Conservation (phyloP, 2,113 vertebrate genomes). For the Symphodus melops region DNA sequence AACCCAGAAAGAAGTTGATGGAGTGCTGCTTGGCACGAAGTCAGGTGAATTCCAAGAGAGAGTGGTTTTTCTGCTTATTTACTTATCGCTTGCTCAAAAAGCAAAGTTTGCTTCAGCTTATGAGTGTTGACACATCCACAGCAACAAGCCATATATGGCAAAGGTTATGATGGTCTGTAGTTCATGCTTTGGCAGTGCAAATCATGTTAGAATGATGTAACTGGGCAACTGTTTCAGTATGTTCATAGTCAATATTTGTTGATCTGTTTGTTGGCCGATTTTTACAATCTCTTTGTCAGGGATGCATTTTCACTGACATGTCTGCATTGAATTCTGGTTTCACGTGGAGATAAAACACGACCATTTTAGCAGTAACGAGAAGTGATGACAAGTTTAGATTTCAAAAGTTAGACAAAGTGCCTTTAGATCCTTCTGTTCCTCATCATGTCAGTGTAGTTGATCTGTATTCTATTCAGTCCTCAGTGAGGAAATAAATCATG, state of each 20-base stretch:
- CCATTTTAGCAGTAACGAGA: not conserved
- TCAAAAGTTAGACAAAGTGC: conserved; percentile 65
- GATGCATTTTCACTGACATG: not conserved
- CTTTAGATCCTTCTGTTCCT: conserved; percentile 52
- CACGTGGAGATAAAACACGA: conserved; percentile 5
- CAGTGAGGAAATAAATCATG: conserved; percentile 68
- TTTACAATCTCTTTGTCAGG: conserved; percentile 20
- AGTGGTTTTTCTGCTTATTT: conserved; percentile 33
- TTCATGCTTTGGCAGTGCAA: conserved; percentile 13
- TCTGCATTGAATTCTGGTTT: conserved; percentile 3
- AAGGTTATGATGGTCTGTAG: conserved; percentile 5
- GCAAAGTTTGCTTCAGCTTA: conserved; percentile 54
- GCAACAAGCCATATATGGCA: conserved; percentile 1
- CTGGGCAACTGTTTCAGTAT: conserved; percentile 33
- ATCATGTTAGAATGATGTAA: conserved; percentile 19
- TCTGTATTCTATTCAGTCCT: conserved; percentile 69
- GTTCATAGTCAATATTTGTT: conserved; percentile 3
- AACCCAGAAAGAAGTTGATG: conserved; percentile 23
- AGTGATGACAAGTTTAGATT: conserved; percentile 38
- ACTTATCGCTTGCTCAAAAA: conserved; percentile 44
- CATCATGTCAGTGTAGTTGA: conserved; percentile 40
- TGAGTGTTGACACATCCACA: conserved; percentile 22
- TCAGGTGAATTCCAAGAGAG: conserved; percentile 35
- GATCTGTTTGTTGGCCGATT: conserved; percentile 9
- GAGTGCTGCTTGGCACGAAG: conserved; percentile 31